Evolutionary conservation across 1,140 invertebrate species (phyloP).

Genomic region (Macrobrachium rosenbergii): DNA sequence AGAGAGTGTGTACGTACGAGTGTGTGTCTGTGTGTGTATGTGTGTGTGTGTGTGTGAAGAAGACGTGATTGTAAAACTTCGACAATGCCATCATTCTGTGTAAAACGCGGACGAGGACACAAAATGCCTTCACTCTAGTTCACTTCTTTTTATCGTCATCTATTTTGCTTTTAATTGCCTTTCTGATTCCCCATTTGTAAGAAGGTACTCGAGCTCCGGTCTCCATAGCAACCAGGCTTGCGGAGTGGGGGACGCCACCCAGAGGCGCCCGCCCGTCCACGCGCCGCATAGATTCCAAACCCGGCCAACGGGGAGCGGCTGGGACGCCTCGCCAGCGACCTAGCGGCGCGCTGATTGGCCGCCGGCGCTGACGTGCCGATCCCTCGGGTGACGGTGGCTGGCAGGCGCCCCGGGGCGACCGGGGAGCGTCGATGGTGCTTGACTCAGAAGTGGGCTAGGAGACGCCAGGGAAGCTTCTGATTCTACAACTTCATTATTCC

Average conservation of each 20-base stretch:
- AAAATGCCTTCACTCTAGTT: slow-evolving; percentile 60
- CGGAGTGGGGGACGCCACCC: slow-evolving; percentile 37
- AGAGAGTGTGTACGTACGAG: too few relatives aligned
- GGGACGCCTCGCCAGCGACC: slow-evolving; percentile 14
- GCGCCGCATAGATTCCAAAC: slow-evolving; percentile 37
- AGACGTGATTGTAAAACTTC: slow-evolving; percentile 46
- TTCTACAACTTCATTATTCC: slow-evolving; percentile 64
- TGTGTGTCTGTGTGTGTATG: neutral
- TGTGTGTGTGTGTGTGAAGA: neutral
- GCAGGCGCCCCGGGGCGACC: slow-evolving; percentile 30
- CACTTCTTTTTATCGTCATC: slow-evolving; percentile 59
- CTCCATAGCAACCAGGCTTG: slow-evolving; percentile 58
- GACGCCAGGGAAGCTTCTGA: slow-evolving; percentile 59
- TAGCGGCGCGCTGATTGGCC: slow-evolving; percentile 16
- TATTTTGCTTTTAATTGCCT: slow-evolving; percentile 63
- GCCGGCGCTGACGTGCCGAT: slow-evolving; percentile 38
- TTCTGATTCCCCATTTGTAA: slow-evolving; percentile 62
- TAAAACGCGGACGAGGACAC: slow-evolving; percentile 56
- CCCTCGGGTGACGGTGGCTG: slow-evolving; percentile 17
- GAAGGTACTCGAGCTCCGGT: slow-evolving; percentile 56
- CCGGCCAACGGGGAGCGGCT: slow-evolving; percentile 11
- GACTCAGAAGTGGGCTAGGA: slow-evolving; percentile 58
- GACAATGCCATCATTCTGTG: slow-evolving; percentile 60
- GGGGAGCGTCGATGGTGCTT: slow-evolving; percentile 44
- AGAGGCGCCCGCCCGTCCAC: slow-evolving; percentile 38